These are phyloP conservation scores for Hartigia nigra DNA, from an alignment of 2,888 invertebrate genomes.

Conservation along the genomic window DNA sequence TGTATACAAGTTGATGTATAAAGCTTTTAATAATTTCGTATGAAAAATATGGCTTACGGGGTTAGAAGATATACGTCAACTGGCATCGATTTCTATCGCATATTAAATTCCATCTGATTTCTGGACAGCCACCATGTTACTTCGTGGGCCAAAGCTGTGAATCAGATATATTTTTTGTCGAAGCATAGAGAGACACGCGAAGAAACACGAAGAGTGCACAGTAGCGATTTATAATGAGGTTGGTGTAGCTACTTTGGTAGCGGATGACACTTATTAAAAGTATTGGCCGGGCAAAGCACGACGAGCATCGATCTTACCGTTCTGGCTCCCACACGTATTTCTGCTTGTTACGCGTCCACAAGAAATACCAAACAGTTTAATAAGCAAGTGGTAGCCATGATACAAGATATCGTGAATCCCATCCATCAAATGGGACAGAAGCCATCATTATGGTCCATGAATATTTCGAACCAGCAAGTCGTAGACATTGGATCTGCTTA, in stretches of 20 bases:
- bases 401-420: constrained; percentile 51
- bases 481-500: not conserved
- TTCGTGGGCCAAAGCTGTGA: constrained; percentile 7
- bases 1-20: not conserved
- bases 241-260: constrained; percentile 34
- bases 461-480: not conserved
- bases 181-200: not conserved
- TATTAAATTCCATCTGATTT: constrained; percentile 13
- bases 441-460: constrained; percentile 39
- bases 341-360: constrained; percentile 47
- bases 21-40: not conserved
- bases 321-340: constrained; percentile 20
- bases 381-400: constrained; percentile 54
- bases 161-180: constrained; percentile 43
- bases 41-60: not conserved
- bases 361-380: constrained; percentile 57
- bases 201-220: constrained; percentile 27
- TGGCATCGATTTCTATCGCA: not conserved
- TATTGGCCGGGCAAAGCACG: constrained; percentile 27
- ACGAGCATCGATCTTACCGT: constrained; percentile 45
- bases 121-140: constrained; percentile 11
- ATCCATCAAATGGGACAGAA: constrained; percentile 53
- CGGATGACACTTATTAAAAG: constrained; percentile 56
- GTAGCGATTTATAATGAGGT: constrained; percentile 51
- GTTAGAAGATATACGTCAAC: not conserved